A percentile compares a stretch with the other conserved stretches of the same genome.
Evolutionary conservation across 2,888 invertebrate species (phyloP).

Genomic region (Drosophila mulleri): DNA sequence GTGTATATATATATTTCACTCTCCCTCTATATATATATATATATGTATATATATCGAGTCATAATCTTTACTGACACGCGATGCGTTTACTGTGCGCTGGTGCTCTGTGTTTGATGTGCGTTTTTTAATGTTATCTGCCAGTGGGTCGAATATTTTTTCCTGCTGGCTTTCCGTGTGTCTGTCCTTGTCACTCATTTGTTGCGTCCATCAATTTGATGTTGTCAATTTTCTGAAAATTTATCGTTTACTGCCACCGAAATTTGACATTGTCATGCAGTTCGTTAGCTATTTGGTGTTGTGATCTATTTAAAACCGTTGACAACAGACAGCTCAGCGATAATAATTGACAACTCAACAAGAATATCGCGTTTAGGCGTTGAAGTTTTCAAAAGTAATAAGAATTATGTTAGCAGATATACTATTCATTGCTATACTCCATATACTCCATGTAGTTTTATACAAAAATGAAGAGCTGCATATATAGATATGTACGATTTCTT

Average conservation of each 20-base stretch:
- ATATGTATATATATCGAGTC: slow-evolving; percentile 58
- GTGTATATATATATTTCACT: slow-evolving; percentile 11
- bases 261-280: slow-evolving; percentile 81
- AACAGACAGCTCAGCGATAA: slow-evolving; percentile 31
- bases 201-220: slow-evolving; percentile 78
- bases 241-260: slow-evolving; percentile 67
- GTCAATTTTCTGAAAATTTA: slow-evolving; percentile 80
- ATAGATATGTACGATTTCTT: no score
- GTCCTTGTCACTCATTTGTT: slow-evolving; percentile 60
- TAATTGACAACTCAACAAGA: slow-evolving; percentile 37
- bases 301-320: slow-evolving; percentile 42
- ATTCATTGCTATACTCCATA: background rate
- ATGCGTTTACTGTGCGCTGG: slow-evolving; percentile 36
- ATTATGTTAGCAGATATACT: background rate
- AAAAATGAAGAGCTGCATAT: no score
- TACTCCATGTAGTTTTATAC: no score
- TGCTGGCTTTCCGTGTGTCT: slow-evolving; percentile 10
- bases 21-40: slow-evolving; percentile 14
- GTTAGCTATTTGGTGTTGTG: slow-evolving; percentile 59
- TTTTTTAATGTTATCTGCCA: slow-evolving; percentile 66
- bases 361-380: background rate
- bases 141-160: slow-evolving; percentile 30
- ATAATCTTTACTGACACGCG: slow-evolving; percentile 81
- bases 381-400: background rate
- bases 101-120: slow-evolving; percentile 19